Percentiles rank a stretch among this genome's conserved stretches.
Evolutionary conservation across 2,113 vertebrate species (phyloP).

Genomic region (Oostethus manadensis): DNA sequence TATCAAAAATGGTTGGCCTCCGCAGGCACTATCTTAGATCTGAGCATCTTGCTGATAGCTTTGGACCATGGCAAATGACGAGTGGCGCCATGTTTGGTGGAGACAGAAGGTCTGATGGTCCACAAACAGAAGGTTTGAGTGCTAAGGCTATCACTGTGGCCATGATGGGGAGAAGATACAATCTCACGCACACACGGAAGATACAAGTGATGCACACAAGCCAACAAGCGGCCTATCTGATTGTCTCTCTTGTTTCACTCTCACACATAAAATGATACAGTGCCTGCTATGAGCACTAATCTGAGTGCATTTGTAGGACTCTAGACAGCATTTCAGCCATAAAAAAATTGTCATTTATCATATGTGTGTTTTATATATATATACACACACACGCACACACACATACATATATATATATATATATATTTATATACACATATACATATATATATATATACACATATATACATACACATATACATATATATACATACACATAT

Average conservation of each 20-base stretch:
- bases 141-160: conserved; percentile 30
- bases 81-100: conserved; percentile 50
- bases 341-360: too few relatives aligned
- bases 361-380: too few relatives aligned
- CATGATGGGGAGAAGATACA: conserved; percentile 44
- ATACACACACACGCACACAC: too few relatives aligned
- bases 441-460: too few relatives aligned
- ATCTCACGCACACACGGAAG: conserved; percentile 43
- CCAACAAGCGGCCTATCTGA: conserved; percentile 51
- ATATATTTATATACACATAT: too few relatives aligned
- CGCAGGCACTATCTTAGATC: conserved; percentile 62
- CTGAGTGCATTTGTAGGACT: too few relatives aligned
- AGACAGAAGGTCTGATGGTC: conserved; percentile 46
- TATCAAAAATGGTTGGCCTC: conserved; percentile 60
- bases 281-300: background rate
- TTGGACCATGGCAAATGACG: conserved; percentile 9
- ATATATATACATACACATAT: too few relatives aligned
- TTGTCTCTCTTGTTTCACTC: conserved; percentile 49
- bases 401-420: too few relatives aligned
- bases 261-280: conserved; percentile 18
- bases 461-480: too few relatives aligned
- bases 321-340: too few relatives aligned
- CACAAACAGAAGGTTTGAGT: conserved; percentile 36
- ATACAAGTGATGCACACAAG: conserved; percentile 55
- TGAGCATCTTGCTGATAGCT: conserved; percentile 58